Evolutionary conservation across 2,113 vertebrate genomes (phyloP).

Genomic region (Gobiocypris rarus): DNA sequence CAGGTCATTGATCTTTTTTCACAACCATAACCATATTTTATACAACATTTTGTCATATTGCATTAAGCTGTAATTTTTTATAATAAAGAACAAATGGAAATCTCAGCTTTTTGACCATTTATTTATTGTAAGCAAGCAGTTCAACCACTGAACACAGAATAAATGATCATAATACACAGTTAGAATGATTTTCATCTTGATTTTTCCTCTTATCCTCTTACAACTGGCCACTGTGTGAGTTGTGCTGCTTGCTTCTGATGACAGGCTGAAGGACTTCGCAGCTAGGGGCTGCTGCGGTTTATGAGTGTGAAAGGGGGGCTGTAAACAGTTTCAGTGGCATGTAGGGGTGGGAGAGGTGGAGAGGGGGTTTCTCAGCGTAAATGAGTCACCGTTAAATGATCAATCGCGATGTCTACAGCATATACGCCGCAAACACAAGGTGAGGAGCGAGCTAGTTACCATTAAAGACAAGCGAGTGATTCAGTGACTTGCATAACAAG

Average conservation of each 20-base stretch:
- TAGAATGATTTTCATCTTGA: not conserved
- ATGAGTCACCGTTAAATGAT: conserved; percentile 50
- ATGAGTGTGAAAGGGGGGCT: conserved; percentile 43
- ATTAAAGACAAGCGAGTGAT: not conserved
- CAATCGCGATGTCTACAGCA: not conserved
- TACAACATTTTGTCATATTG: not conserved
- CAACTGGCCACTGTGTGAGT: not conserved
- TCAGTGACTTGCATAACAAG: conserved; percentile 31
- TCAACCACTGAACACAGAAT: not conserved
- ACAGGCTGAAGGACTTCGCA: conserved; percentile 23
- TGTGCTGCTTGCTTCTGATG: conserved; percentile 3
- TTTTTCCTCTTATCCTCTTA: too few relatives aligned
- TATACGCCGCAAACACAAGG: not conserved
- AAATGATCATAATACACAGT: not conserved
- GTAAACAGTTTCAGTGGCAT: conserved; percentile 49
- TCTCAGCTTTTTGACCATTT: not conserved
- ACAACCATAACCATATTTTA: not conserved
- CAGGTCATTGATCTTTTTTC: not conserved
- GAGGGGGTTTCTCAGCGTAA: conserved; percentile 51
- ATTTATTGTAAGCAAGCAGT: not conserved
- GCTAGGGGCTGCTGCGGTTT: conserved; percentile 48
- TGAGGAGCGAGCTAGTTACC: not conserved
- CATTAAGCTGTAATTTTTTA: not conserved
- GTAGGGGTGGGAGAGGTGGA: not conserved
- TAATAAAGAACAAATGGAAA: not conserved